Evolutionary conservation across 2,113 vertebrate species (phyloP).

Genomic region (human): DNA sequence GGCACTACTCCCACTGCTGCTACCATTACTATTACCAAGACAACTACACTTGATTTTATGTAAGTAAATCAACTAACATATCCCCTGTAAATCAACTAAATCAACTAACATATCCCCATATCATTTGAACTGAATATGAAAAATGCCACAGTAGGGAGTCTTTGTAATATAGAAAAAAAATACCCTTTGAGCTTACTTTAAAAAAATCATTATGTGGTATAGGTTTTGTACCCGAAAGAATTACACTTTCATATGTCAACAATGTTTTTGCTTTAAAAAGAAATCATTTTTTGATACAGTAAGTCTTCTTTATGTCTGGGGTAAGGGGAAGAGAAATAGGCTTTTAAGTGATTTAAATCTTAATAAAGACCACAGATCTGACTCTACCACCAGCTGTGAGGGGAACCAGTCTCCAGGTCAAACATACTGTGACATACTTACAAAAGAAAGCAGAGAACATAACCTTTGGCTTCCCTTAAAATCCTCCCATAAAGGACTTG

Average conservation of each 20-base stretch:
- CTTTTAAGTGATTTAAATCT: conserved; percentile 78
- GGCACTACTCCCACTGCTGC: background rate
- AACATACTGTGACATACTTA: conserved; percentile 75
- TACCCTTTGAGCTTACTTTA: background rate
- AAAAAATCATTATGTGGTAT: background rate
- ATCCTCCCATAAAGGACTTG: conserved; percentile 70
- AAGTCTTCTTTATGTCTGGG: conserved; percentile 4
- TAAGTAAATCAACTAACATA: conserved; percentile 34
- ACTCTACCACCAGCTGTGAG: conserved; percentile 70
- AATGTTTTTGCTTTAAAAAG: conserved; percentile 46
- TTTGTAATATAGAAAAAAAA: background rate
- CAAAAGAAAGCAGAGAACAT: conserved; percentile 76
- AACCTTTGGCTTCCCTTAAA: conserved; percentile 73
- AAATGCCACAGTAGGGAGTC: background rate
- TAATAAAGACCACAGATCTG: conserved; percentile 58
- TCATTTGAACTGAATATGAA: conserved; percentile 10
- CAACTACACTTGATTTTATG: background rate
- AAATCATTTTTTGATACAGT: background rate
- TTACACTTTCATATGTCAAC: conserved; percentile 37
- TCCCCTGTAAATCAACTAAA: background rate
- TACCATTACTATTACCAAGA: background rate
- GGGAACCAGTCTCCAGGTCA: conserved; percentile 62
- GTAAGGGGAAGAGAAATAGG: background rate
- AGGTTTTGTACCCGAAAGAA: conserved; percentile 30
- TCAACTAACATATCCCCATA: background rate